Evolutionary conservation across 1,140 invertebrate genomes (phyloP).

Genomic region (Lepidurus arcticus): DNA sequence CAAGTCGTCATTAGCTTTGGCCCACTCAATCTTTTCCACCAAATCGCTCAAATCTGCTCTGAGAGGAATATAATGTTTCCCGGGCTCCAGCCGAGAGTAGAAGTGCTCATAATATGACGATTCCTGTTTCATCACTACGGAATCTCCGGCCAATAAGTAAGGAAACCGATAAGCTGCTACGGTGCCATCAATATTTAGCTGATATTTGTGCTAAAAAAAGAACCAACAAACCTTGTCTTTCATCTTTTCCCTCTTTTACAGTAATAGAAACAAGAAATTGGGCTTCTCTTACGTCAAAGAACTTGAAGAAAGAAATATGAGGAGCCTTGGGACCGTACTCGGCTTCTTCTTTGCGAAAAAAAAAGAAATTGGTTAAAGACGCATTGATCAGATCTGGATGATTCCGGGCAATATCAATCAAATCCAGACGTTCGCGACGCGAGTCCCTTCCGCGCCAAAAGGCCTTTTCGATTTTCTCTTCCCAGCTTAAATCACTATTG

Average conservation of each 20-base stretch:
- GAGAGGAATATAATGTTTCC: conserved; percentile 78
- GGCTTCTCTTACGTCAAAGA: conserved; percentile 74
- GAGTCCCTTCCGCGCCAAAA: conserved; percentile 93
- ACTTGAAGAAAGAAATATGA: conserved; percentile 86
- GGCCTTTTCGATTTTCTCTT: conserved; percentile 63
- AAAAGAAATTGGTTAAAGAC: conserved; percentile 93
- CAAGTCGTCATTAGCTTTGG: conserved; percentile 66
- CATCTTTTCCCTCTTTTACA: not conserved
- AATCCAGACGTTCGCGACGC: conserved; percentile 67
- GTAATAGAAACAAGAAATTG: not conserved
- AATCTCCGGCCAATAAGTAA: conserved; percentile 79
- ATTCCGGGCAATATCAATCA: conserved; percentile 70
- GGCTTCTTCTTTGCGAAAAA: conserved; percentile 77
- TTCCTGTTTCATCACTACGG: conserved; percentile 84
- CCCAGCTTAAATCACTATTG: conserved; percentile 65
- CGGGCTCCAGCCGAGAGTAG: conserved; percentile 67
- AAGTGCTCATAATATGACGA: conserved; percentile 93
- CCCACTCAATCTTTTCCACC: conserved; percentile 72
- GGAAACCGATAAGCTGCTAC: conserved; percentile 93
- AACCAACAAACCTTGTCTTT: conserved; percentile 31
- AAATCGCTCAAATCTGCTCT: conserved; percentile 74
- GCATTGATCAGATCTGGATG: conserved; percentile 81
- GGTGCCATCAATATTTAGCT: conserved; percentile 89
- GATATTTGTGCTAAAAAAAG: conserved; percentile 84
- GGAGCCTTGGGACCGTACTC: conserved; percentile 77